A percentile compares a stretch with the other conserved stretches of the same genome.
Evolutionary conservation across 2,888 invertebrate genomes (phyloP).

Genomic region (Himalopsyche kuldschensis): DNA sequence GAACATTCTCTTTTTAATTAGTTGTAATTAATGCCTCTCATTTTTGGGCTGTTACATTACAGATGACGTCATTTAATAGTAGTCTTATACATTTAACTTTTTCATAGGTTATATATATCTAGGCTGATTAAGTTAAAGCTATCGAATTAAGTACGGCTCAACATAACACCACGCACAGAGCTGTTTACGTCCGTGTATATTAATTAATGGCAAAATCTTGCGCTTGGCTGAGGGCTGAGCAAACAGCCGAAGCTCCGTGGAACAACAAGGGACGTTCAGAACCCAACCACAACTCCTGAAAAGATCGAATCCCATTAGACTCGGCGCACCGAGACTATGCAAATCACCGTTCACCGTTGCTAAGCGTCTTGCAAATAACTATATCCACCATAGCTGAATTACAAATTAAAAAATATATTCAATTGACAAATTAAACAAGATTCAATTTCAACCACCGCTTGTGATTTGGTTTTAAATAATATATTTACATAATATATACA

Average conservation of each 20-base stretch:
- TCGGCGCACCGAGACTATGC: not conserved
- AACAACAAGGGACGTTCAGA: not conserved
- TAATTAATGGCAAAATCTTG: conserved; percentile 3
- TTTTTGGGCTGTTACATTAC: no score
- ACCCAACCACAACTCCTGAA: not conserved
- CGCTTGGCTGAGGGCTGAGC: not conserved
- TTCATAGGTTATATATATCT: no score
- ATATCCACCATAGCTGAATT: not conserved
- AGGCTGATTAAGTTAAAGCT: not conserved
- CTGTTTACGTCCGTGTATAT: not conserved
- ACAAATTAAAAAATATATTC: no score
- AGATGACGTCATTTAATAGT: no score
- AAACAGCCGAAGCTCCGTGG: not conserved
- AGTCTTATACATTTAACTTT: no score
- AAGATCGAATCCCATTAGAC: conserved; percentile 5
- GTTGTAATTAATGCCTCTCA: no score
- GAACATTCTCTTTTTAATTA: no score
- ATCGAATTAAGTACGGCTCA: not conserved
- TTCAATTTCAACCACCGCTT: no score
- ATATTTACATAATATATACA: no score
- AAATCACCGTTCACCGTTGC: not conserved
- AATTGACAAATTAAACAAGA: no score
- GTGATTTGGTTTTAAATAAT: no score
- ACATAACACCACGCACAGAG: not conserved
- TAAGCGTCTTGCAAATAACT: not conserved